A percentile compares a stretch with the other conserved stretches of the same genome.
Evolutionary conservation across 2,888 invertebrate genomes (phyloP).

Genomic region (Liopterus haemorrhoidalis): DNA sequence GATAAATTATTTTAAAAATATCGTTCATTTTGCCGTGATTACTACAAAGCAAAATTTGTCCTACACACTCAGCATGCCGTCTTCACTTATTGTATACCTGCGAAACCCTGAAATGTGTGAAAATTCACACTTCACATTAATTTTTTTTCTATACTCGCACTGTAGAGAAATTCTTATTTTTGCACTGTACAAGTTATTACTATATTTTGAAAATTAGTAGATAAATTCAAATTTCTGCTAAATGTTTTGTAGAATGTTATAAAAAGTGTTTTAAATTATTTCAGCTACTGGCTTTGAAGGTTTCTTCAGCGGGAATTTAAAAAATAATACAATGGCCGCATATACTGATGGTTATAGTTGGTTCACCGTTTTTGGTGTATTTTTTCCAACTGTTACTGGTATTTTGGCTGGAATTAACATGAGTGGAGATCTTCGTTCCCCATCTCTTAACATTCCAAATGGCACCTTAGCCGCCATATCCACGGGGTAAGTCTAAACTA

Average conservation of each 20-base stretch:
- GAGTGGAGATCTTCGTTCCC: slow-evolving; percentile 92
- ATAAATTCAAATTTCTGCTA: no score
- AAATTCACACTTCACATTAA: no score
- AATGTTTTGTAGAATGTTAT: slow-evolving; percentile 1
- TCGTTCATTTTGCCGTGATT: no score
- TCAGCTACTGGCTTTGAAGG: slow-evolving; percentile 78
- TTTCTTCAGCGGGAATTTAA: slow-evolving; percentile 73
- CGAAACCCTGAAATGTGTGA: no score
- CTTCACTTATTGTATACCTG: no score
- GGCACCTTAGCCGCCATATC: slow-evolving; percentile 90
- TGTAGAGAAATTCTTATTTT: no score
- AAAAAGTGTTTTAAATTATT: slow-evolving; percentile 30
- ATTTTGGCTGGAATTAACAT: slow-evolving; percentile 97
- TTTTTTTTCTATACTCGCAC: no score
- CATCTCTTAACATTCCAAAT: slow-evolving; percentile 87
- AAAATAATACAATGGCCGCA: slow-evolving; percentile 72
- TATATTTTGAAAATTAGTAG: no score
- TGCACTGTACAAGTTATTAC: no score
- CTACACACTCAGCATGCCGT: no score
- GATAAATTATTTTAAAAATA: no score
- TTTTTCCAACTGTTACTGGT: slow-evolving; percentile 96
- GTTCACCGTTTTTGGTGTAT: slow-evolving; percentile 95
- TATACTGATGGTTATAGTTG: slow-evolving; percentile 79
- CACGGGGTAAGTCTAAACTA: slow-evolving; percentile 63
- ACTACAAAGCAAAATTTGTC: no score